These are phyloP conservation scores for Chroicocephalus ridibundus DNA, from an alignment of 2,113 vertebrate species.

Conservation along the genomic window DNA sequence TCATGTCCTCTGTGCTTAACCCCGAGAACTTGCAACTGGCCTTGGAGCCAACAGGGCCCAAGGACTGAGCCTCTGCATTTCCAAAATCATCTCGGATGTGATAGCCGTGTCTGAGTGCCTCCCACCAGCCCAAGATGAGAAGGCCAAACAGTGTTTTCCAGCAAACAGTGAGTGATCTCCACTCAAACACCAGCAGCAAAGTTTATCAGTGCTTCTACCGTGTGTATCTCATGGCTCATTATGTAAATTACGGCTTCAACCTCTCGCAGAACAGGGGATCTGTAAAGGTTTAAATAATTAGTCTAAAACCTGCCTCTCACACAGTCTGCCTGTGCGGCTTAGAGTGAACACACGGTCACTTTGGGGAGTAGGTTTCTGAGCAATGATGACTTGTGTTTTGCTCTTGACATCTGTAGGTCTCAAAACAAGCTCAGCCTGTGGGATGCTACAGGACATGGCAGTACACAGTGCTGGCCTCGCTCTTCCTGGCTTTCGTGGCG, in stretches of 20 bases:
- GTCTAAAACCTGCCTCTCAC: not conserved
- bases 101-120: rapidly evolving
- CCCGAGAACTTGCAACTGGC: rapidly evolving
- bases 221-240: not conserved
- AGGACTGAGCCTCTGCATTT: not conserved
- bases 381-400: not conserved
- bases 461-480: rapidly evolving
- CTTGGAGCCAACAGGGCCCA: too few relatives aligned
- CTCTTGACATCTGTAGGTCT: not conserved
- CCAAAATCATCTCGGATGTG: not conserved
- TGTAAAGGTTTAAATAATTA: not conserved
- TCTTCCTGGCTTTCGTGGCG: not conserved
- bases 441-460: not conserved
- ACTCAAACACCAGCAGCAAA: not conserved
- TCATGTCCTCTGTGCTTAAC: not conserved
- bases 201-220: not conserved
- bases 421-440: not conserved
- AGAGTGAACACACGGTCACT: rapidly evolving
- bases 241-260: not conserved
- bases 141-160: not conserved
- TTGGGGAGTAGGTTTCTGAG: not conserved
- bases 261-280: not conserved
- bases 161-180: not conserved
- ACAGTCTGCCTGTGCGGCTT: not conserved
- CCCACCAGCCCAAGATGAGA: not conserved